Evolutionary conservation across 1,140 invertebrate genomes (phyloP), one percentile per base, ranked within the genome.

Genomic region (Panagrolaimus sp.): DNA sequence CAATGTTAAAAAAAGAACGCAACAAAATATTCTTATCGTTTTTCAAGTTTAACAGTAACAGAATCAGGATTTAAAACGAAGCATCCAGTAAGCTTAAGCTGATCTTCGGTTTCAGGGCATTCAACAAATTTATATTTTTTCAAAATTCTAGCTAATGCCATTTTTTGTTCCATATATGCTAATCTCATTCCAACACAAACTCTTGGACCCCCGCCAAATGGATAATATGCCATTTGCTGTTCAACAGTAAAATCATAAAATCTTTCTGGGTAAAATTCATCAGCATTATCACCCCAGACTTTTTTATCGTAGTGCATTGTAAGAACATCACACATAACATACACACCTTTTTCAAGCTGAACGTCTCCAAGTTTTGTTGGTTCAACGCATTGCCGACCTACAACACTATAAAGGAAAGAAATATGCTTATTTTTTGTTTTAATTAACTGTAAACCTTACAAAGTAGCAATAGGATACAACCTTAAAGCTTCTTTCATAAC

Each of bases 261-360:
- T 31, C 81, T 74, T 25, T 66, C 51, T 11, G 81, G 81, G 5
- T 38, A 16, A 78, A 81, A 63, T 77, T 81, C 64, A 73, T 73
- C 31, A 74, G 79, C 63, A 80, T 65, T 2, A 75, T 81, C 3
- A 83, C 82, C 16, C 84, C 84, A 65, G 82, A 84, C 64, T 75
- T 61, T 25, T 84, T 38, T 5, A 80, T 69, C 31, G 7, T 38
- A 38, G 7, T 38, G 31, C 31, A 38, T 38, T 38, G 31, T 38
- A 38, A 38, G 31, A 38, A 38, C 31, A 27, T 74, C 73, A 14
- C 51, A 16, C 25, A 25, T n/a, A 23, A 75, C 63, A 31, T 23
- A 25, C 9, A 66, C 74, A 13, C 73, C 73, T 38, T 64, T 46
- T 47, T 74, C 75, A 16, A 74, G 46, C 9, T 42, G 43, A n/a